Percentiles rank a stretch among this genome's conserved stretches.
Conservation (phyloP, 2,797 vertebrate species). For the Acanthurus lineatus region DNA sequence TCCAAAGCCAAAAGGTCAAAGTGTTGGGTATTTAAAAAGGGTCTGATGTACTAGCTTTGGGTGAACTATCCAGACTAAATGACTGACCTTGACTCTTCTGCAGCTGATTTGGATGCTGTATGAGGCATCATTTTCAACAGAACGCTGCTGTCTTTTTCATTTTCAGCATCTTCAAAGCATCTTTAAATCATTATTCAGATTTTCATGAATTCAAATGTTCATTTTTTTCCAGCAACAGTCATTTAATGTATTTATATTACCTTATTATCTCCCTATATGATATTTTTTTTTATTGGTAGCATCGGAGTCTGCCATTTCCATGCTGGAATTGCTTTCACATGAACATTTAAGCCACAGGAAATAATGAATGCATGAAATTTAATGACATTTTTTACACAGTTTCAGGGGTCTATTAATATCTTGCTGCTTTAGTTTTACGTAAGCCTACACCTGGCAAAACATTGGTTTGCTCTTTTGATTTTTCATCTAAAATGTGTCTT, state of each 20-base stretch:
- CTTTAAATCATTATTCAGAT: background rate
- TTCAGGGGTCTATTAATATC: background rate
- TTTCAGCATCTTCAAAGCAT: constrained; percentile 5
- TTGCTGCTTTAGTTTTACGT: background rate
- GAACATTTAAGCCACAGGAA: background rate
- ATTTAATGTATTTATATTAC: background rate
- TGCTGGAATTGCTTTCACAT: background rate
- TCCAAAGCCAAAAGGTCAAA: constrained; percentile 72
- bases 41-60: constrained; percentile 30
- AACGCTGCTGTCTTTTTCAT: background rate
- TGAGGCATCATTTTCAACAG: background rate
- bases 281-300: background rate
- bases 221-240: background rate
- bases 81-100: constrained; percentile 60
- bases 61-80: constrained; percentile 42
- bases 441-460: background rate
- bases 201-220: background rate
- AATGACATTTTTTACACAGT: background rate
- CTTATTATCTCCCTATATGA: background rate
- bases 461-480: background rate
- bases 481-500: background rate
- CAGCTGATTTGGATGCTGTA: background rate
- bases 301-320: background rate
- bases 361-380: background rate
- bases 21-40: constrained; percentile 50